phyloP scores from a whole-genome alignment of 1,140 invertebrate genomes.

The Euschistus heros region DNA sequence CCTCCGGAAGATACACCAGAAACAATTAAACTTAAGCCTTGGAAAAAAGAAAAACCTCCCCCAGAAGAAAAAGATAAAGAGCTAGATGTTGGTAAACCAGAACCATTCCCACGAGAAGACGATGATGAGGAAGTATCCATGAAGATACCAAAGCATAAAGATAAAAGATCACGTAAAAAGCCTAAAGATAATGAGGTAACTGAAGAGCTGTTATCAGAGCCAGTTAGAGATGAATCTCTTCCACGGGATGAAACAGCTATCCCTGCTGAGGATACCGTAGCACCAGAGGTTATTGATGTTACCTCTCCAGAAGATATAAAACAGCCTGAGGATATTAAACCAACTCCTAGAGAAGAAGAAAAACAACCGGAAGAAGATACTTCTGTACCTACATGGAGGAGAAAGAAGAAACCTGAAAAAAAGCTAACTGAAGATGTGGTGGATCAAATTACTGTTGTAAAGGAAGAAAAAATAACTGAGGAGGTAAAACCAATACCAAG shows the following conservation, averaged over 20 bases:
- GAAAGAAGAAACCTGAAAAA: constrained; percentile 17
- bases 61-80: constrained; percentile 28
- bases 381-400: constrained; percentile 17
- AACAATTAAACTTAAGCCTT: constrained; percentile 30
- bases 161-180: constrained; percentile 19
- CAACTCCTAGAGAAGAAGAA: background rate
- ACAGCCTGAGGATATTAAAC: background rate
- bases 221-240: background rate
- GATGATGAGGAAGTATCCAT: constrained; percentile 28
- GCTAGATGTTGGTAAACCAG: constrained; percentile 17
- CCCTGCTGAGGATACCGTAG: background rate
- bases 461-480: constrained; percentile 36
- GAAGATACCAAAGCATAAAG: constrained; percentile 7
- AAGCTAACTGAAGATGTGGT: constrained; percentile 29
- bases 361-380: constrained; percentile 14
- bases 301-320: background rate
- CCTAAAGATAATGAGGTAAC: background rate
- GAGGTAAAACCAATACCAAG: constrained; percentile 27
- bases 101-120: constrained; percentile 37
- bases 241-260: background rate
- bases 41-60: constrained; percentile 28
- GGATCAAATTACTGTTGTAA: constrained; percentile 31
- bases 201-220: background rate
- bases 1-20: constrained; percentile 32
- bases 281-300: background rate